Evolutionary conservation across 1,140 invertebrate species (phyloP), one percentile per base, ranked within the genome.

Genomic region (Lerema accius): DNA sequence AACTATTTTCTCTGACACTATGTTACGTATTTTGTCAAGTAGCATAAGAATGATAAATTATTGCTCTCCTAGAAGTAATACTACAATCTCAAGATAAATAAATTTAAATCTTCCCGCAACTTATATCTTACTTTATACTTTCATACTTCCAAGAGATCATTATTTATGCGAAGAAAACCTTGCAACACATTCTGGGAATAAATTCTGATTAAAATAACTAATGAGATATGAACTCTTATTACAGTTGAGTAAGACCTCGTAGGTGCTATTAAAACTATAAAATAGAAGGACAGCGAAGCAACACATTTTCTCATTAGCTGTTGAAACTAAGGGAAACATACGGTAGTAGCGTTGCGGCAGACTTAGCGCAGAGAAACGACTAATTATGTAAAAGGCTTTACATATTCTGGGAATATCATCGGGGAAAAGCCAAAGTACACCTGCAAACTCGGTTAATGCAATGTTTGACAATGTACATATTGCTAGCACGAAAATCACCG

Each of bases 291-390:
- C 69, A 67, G 50, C 10, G 17, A 17, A 56, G 64, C 32, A 43
- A 49, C 65, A 78, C 71, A 80, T 72, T 78, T 80, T 78, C 71
- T 78, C 78, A 80, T 80, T 80, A 78, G 70, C 66, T 61, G 37
- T 40, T 58, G 43, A 62, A 72, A 56, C 67, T 75, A 66, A 65
- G 66, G 56, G 63, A 71, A 80, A 73, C 67, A 69, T 67, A 69
- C 39, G 45, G 56, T 53, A 63, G 39, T 51, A 63, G 39, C 16
- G 39, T 13, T 61, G 49, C 42, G 42, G 64, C 42, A 48, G 50
- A 60, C 56, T 45, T 17, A 32, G 26, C 40, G 42, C 13, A 0
- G 13, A 35, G 42, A 45, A 28, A 45, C 40, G 26, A 45, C 14
- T 28, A 32, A 58, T 45, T 45, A 58, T 45, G 53, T 58, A 45